Conservation (phyloP, 1,140 invertebrate genomes). For the Potamilus streckersoni region DNA sequence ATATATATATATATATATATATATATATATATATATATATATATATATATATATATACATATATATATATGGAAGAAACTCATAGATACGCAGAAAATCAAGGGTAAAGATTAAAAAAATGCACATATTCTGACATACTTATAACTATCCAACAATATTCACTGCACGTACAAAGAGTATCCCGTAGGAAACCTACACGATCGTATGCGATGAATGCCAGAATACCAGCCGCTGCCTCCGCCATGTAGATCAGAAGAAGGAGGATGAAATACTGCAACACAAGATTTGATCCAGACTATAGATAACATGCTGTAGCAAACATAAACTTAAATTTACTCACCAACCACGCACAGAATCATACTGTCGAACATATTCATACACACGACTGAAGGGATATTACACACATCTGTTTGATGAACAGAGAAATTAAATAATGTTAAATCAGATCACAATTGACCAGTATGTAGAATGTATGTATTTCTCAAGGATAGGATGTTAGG, state of each 20-base stretch:
- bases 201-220: conserved; percentile 7
- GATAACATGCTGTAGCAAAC: neutral
- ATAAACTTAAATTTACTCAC: neutral
- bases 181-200: conserved; percentile 1
- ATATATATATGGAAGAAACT: too few relatives aligned
- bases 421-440: neutral
- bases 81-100: too few relatives aligned
- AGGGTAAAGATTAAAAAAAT: too few relatives aligned
- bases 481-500: too few relatives aligned
- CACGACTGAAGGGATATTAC: neutral
- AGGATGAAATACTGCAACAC: conserved; percentile 10
- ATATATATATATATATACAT: too few relatives aligned
- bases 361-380: neutral
- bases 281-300: neutral
- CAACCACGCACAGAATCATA: neutral
- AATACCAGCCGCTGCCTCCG: conserved; percentile 10
- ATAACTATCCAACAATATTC: too few relatives aligned
- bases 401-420: neutral
- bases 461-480: too few relatives aligned
- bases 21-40: too few relatives aligned
- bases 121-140: too few relatives aligned
- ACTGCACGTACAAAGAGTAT: neutral
- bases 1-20: too few relatives aligned
- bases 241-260: conserved; percentile 5
- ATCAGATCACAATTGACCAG: neutral